These are phyloP conservation scores for Bimastos eiseni DNA, from an alignment of 2,888 invertebrate genomes.

Conservation along the genomic window DNA sequence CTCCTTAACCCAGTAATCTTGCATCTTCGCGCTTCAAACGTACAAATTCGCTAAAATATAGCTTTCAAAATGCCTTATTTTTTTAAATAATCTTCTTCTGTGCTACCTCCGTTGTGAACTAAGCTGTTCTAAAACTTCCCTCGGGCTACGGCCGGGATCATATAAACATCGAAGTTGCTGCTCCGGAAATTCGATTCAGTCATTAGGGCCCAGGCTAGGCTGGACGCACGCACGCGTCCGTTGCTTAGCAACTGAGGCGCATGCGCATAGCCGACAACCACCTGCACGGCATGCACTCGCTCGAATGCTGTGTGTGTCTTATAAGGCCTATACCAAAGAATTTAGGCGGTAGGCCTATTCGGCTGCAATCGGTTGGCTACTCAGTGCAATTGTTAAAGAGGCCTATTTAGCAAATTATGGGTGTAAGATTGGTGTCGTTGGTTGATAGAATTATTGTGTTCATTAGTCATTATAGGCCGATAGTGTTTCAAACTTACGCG, in stretches of 20 bases:
- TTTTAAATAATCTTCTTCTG: neutral
- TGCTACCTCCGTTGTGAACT: neutral
- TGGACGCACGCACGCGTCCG: neutral
- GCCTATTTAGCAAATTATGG: neutral
- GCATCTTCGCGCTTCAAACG: neutral
- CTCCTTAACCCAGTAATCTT: slow-evolving; percentile 56
- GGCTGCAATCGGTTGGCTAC: neutral
- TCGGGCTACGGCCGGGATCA: slow-evolving; percentile 9
- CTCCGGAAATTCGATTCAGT: neutral
- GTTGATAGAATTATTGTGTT: neutral
- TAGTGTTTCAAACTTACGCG: too few relatives aligned
- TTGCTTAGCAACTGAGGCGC: neutral
- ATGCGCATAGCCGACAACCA: slow-evolving; percentile 1
- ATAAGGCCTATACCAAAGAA: too few relatives aligned
- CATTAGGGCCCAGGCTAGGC: neutral
- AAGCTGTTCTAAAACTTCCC: neutral
- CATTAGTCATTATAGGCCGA: neutral
- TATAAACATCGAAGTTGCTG: neutral
- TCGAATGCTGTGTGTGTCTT: neutral
- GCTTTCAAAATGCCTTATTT: neutral
- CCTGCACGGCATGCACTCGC: neutral
- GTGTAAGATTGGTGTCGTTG: neutral
- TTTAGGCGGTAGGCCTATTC: neutral
- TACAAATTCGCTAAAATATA: neutral
- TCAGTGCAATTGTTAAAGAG: neutral